Evolutionary conservation across 2,113 vertebrate species (phyloP).

Genomic region (Cynopterus brachyotis): DNA sequence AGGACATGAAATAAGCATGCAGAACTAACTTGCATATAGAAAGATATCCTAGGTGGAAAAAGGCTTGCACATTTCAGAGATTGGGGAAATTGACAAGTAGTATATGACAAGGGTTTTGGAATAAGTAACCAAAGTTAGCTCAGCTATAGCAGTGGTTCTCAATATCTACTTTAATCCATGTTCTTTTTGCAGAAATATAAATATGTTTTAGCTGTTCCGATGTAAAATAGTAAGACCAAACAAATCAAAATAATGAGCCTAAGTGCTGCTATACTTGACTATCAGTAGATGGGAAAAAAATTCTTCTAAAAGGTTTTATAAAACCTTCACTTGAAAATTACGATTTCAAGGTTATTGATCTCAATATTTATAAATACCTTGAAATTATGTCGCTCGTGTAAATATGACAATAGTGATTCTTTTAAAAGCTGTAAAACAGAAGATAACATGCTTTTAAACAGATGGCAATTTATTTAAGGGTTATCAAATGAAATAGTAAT

Average conservation of each 20-base stretch:
- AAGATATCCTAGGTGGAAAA: neutral
- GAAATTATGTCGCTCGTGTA: neutral
- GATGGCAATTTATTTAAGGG: neutral
- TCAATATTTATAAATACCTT: neutral
- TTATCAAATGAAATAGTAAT: conserved; percentile 14
- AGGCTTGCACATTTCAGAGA: neutral
- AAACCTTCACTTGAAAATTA: neutral
- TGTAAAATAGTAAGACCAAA: neutral
- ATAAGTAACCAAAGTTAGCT: neutral
- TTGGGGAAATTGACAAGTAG: neutral
- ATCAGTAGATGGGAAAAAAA: neutral
- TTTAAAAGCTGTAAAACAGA: neutral
- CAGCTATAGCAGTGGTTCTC: neutral
- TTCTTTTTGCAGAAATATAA: neutral
- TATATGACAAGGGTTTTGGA: neutral
- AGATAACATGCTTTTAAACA: neutral
- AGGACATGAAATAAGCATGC: neutral
- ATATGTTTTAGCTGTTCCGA: neutral
- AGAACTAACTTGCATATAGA: neutral
- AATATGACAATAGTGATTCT: neutral
- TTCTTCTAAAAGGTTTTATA: neutral
- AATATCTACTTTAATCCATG: neutral
- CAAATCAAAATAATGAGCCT: neutral
- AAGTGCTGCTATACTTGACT: neutral
- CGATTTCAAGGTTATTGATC: neutral